phyloP scores from a whole-genome alignment of 1,140 invertebrate species.

The Drosophila tropicalis region DNA sequence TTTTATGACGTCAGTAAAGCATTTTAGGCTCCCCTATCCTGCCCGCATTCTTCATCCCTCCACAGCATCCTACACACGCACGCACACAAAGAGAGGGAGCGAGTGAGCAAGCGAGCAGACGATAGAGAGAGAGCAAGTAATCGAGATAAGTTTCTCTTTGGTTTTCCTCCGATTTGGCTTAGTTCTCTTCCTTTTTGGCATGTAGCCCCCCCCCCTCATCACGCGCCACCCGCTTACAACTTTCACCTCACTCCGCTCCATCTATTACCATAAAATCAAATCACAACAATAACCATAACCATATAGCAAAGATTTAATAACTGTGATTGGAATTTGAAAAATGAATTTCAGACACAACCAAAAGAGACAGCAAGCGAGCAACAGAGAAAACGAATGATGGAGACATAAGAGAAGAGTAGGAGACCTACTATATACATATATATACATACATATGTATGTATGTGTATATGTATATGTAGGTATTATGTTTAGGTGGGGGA shows the following conservation, averaged over 20 bases:
- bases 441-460: conserved; percentile 26
- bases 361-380: background rate
- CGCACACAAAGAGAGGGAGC: conserved; percentile 40
- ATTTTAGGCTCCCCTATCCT: conserved; percentile 68
- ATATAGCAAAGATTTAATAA: conserved; percentile 82
- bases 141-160: conserved; percentile 28
- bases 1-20: conserved; percentile 80
- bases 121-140: conserved; percentile 1
- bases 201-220: background rate
- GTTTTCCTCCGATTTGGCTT: conserved; percentile 13
- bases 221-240: background rate
- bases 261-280: conserved; percentile 81
- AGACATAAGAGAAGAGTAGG: no score
- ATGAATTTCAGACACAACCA: conserved; percentile 61
- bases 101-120: background rate
- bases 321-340: conserved; percentile 81
- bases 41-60: background rate
- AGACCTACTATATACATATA: background rate
- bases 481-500: conserved; percentile 49
- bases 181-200: conserved; percentile 25
- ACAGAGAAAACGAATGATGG: background rate
- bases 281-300: conserved; percentile 81
- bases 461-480: conserved; percentile 30
- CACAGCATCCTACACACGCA: conserved; percentile 19
- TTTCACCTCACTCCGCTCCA: conserved; percentile 33